phyloP scores from a whole-genome alignment of 2,888 invertebrate genomes.

The Acleris cristana region DNA sequence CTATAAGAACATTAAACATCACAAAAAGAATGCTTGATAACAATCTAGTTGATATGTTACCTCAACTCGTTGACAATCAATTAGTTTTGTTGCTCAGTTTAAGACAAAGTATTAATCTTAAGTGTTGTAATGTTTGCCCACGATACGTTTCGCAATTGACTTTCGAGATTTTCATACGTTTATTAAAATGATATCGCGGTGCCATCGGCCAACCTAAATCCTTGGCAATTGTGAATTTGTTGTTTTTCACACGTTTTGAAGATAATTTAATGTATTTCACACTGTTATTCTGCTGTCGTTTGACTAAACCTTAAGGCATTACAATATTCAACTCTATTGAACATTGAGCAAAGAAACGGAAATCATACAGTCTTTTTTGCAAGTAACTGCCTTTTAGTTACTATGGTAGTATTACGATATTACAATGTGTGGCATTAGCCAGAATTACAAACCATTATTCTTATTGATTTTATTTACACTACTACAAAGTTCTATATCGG shows the following conservation, averaged over 20 bases:
- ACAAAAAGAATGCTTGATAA: constrained; percentile 26
- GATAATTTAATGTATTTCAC: constrained; percentile 30
- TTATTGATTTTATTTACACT: constrained; percentile 31
- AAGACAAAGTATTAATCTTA: constrained; percentile 37
- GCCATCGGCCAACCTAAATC: constrained; percentile 29
- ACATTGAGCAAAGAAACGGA: no score
- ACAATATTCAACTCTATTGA: no score
- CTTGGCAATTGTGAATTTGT: constrained; percentile 29
- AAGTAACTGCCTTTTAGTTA: no score
- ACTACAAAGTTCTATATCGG: constrained; percentile 16
- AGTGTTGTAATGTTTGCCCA: constrained; percentile 28
- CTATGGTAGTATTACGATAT: constrained; percentile 13
- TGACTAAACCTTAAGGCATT: no score
- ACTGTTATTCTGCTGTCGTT: constrained; percentile 1
- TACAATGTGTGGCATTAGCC: constrained; percentile 13
- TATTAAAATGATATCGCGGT: constrained; percentile 26
- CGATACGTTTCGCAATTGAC: constrained; percentile 26
- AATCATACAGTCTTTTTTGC: no score
- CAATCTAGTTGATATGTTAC: constrained; percentile 29
- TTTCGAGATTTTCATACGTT: constrained; percentile 35
- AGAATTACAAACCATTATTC: constrained; percentile 28
- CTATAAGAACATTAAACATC: constrained; percentile 4
- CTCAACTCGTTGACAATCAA: constrained; percentile 36
- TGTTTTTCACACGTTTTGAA: constrained; percentile 29
- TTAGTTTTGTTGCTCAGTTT: constrained; percentile 35